phyloP scores from a whole-genome alignment of 2,113 vertebrate genomes.

The Charadrius vociferus region DNA sequence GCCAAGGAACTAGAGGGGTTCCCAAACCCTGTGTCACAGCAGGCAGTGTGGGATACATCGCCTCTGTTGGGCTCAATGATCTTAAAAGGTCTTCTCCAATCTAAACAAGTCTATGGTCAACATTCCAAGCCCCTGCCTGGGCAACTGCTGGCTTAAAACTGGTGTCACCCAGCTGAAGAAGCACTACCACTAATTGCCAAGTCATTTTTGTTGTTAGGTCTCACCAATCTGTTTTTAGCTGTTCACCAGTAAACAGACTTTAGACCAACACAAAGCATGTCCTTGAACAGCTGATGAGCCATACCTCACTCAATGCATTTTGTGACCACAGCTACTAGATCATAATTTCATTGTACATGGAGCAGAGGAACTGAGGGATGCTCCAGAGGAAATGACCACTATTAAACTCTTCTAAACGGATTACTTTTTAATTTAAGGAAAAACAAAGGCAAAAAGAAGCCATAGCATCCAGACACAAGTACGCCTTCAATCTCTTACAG shows the following conservation, averaged over 20 bases:
- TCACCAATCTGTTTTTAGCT: background rate
- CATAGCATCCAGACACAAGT: background rate
- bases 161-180: background rate
- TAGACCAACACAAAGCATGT: background rate
- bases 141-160: rapidly evolving
- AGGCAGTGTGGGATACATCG: rapidly evolving
- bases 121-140: background rate
- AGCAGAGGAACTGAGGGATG: background rate
- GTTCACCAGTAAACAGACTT: background rate
- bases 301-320: background rate
- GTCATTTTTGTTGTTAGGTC: background rate
- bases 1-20: rapidly evolving
- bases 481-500: background rate
- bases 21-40: rapidly evolving
- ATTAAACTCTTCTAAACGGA: background rate
- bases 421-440: background rate
- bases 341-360: background rate
- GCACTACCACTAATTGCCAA: background rate
- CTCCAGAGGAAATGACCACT: background rate
- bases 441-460: background rate
- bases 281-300: background rate
- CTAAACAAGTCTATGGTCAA: background rate
- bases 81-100: background rate
- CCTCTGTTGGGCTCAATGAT: background rate
- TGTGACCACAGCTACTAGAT: background rate